Percentiles rank a stretch among this genome's conserved stretches.
Conservation (phyloP, 2,797 vertebrate species). For the Sitta carolinensis region DNA sequence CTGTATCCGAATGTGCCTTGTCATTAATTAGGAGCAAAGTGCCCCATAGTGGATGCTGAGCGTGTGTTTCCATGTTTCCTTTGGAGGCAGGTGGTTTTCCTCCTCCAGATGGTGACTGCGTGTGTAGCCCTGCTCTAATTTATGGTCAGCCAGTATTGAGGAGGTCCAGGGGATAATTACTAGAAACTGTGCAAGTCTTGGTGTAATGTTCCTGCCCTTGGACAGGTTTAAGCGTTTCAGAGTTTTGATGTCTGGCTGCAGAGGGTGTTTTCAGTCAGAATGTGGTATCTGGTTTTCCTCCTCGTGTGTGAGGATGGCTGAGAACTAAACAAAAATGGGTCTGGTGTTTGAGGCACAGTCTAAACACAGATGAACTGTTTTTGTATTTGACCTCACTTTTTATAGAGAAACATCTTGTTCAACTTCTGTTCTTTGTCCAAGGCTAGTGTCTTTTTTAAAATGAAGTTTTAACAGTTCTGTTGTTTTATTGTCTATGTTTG, state of each 20-base stretch:
- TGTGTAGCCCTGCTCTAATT: background rate
- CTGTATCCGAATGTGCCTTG: background rate
- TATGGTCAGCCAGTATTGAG: background rate
- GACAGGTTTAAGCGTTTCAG: background rate
- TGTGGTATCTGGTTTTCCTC: conserved; percentile 35
- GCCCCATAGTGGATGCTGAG: accelerated
- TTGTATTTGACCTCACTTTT: background rate
- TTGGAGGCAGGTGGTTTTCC: background rate
- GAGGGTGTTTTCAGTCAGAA: background rate
- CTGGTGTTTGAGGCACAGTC: conserved; percentile 1
- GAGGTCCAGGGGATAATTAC: conserved; percentile 5
- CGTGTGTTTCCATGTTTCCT: background rate
- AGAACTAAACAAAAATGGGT: conserved; percentile 15
- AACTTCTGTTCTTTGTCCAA: background rate
- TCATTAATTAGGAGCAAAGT: background rate
- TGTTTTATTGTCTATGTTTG: background rate
- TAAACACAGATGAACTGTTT: conserved; percentile 28
- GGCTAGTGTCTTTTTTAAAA: background rate
- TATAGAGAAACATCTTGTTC: background rate
- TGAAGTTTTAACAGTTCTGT: background rate
- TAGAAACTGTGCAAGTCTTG: background rate
- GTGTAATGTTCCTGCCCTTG: background rate
- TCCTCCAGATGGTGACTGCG: background rate
- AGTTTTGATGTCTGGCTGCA: background rate
- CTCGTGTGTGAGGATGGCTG: background rate